Evolutionary conservation across 2,113 vertebrate species (phyloP), one percentile per base, ranked within the genome.

Genomic region (Crotalus tigris): DNA sequence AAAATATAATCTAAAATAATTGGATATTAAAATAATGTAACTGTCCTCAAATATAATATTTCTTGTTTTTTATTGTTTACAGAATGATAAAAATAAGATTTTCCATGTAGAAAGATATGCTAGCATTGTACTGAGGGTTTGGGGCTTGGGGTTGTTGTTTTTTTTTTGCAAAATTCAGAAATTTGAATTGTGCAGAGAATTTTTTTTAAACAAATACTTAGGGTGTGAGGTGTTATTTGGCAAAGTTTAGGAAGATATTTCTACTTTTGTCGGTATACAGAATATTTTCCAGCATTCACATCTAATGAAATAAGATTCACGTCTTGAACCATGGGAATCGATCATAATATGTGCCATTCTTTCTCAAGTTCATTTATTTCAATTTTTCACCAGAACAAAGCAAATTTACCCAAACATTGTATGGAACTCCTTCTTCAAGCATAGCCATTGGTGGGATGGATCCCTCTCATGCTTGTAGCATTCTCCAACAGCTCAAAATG

Each of bases 401-500:
- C 97, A 99, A 99, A 97, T 98, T 99, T 98, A 99, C 98, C 98
- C 99, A 99, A 97, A 97, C 98, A 93, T 98, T 98, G 98, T 99
- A 99, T 97, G 99, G 99, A 97, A 97, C 98, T 95, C 97, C 98
- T 95, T 97, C 98, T 95, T 97, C 98, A 96, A 98, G 98, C 95
- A 97, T 98, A 97, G 98, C 98, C 97, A 98, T 93, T 94, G 97
- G 96, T 95, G 98, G 98, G 94, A 98, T 99, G 98, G 99, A 99
- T 94, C 98, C 98, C 95, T 97, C 98, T 94, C 99, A 99, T 94
- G 99, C 99, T 88, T 99, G 99, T 95, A 99, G 98, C 97, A 97
- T 99, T 97, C 99, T 99, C 94, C 99, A 99, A 94, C 99, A 99
- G 97, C 99, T 99, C 94, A 99, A 99, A 98, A 98, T 98, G 95